A percentile compares a stretch with the other conserved stretches of the same genome.
Conservation (phyloP, 1,140 invertebrate species). For the Batillaria attramentaria region DNA sequence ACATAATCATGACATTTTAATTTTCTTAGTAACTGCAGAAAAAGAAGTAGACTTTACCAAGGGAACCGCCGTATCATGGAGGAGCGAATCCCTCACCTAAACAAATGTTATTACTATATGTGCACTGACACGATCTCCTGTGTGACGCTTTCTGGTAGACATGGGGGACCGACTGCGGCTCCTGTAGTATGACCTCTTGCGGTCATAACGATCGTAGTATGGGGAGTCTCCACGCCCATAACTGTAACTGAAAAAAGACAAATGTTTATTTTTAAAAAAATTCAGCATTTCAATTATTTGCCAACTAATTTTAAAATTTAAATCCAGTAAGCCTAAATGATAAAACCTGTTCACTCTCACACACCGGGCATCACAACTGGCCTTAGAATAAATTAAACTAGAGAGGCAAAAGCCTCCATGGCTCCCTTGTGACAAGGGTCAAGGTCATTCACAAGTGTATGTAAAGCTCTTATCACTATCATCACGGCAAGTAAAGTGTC, state of each 20-base stretch:
- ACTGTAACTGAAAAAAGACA: slow-evolving; percentile 2
- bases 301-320: neutral
- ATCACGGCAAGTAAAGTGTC: no score
- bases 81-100: neutral
- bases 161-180: slow-evolving; percentile 74
- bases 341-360: no score
- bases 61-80: no score
- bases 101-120: neutral
- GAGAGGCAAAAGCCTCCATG: no score
- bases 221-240: slow-evolving; percentile 34
- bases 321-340: no score
- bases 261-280: neutral
- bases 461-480: no score
- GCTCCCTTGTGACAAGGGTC: no score
- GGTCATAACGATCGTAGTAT: slow-evolving; percentile 32
- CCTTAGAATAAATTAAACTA: no score
- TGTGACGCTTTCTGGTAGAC: slow-evolving; percentile 74
- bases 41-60: no score
- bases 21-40: no score
- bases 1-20: neutral
- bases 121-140: slow-evolving; percentile 69
- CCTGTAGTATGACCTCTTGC: slow-evolving; percentile 23
- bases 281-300: neutral
- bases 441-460: no score
- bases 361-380: no score